These are phyloP conservation scores for Corythornis madagascariensis DNA, from an alignment of 2,113 vertebrate genomes.

Conservation along the genomic window DNA sequence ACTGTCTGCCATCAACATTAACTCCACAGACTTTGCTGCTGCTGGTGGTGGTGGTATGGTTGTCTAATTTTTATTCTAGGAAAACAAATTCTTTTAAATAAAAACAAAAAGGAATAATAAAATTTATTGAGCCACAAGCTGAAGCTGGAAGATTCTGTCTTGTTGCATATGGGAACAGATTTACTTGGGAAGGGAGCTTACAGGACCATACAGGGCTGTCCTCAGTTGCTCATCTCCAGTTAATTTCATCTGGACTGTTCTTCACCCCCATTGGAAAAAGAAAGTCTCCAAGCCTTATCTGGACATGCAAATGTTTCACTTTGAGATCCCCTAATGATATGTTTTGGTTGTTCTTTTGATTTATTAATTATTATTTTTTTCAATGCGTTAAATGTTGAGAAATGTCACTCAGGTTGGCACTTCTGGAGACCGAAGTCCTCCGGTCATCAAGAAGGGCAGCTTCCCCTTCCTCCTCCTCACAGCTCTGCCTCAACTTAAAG, in stretches of 20 bases:
- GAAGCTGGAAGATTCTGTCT: constrained; percentile 68
- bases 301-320: constrained; percentile 1
- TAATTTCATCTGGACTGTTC: constrained; percentile 29
- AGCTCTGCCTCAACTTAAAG: background rate
- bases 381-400: constrained; percentile 22
- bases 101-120: constrained; percentile 79
- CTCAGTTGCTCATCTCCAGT: background rate
- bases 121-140: constrained; percentile 77
- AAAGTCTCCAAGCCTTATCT: constrained; percentile 22
- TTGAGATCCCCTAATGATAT: background rate
- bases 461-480: background rate
- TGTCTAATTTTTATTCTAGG: constrained; percentile 79
- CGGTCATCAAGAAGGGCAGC: background rate
- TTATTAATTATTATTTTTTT: constrained; percentile 39
- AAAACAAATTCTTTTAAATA: constrained; percentile 82
- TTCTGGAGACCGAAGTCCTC: constrained; percentile 13
- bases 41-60: constrained; percentile 75
- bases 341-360: constrained; percentile 31
- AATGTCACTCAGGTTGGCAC: background rate
- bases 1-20: constrained; percentile 73
- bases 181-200: constrained; percentile 52
- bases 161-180: constrained; percentile 48
- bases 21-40: constrained; percentile 76
- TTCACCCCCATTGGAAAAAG: background rate
- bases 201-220: constrained; percentile 7